phyloP scores from a whole-genome alignment of 2,888 invertebrate genomes.

The Cotesia congregata region DNA sequence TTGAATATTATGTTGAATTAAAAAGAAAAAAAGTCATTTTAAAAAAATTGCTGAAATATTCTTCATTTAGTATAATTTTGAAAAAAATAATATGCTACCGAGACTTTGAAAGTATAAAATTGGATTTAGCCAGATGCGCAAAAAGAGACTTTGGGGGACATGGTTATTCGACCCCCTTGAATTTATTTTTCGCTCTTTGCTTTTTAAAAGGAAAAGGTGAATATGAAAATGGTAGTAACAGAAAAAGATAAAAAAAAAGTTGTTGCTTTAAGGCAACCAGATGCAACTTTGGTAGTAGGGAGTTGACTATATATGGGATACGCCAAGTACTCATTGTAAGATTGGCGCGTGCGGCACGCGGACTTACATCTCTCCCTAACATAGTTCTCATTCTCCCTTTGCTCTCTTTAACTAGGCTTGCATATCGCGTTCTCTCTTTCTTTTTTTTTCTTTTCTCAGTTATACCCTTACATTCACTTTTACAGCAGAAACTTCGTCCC shows the following conservation, averaged over 20 bases:
- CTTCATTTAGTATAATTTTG: background rate
- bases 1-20: conserved; percentile 17
- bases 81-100: background rate
- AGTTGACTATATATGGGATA: conserved; percentile 54
- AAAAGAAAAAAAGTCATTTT: conserved; percentile 7
- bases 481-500: conserved; percentile 14
- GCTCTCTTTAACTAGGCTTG: conserved; percentile 47
- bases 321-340: conserved; percentile 68
- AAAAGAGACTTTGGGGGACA: conserved; percentile 27
- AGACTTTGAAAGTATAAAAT: conserved; percentile 3
- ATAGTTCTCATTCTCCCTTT: conserved; percentile 37
- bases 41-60: conserved; percentile 1
- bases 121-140: conserved; percentile 45
- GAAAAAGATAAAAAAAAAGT: conserved; percentile 28
- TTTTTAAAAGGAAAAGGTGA: conserved; percentile 10
- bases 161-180: conserved; percentile 21
- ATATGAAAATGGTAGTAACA: conserved; percentile 24
- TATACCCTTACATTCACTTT: conserved; percentile 40
- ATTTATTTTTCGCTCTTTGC: conserved; percentile 21
- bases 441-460: conserved; percentile 40
- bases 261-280: conserved; percentile 63
- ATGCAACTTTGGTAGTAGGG: conserved; percentile 55
- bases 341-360: conserved; percentile 69
- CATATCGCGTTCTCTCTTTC: conserved; percentile 39
- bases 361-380: conserved; percentile 55